Evolutionary conservation across 2,888 invertebrate genomes (phyloP).

Genomic region (Dendrolimus pini): DNA sequence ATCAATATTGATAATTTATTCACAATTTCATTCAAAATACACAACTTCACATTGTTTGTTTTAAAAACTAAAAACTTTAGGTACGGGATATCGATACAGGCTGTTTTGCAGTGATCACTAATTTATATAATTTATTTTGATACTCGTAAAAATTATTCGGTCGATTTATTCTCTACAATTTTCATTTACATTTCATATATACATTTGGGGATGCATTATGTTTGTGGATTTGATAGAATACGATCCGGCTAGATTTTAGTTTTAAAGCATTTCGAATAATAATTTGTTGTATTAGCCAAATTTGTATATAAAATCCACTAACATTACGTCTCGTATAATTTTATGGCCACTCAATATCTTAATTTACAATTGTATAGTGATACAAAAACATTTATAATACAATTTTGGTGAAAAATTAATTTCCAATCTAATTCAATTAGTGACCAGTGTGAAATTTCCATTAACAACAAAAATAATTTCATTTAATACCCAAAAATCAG

Average conservation of each 20-base stretch:
- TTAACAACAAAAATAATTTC: slow-evolving; percentile 15
- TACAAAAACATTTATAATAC: slow-evolving; percentile 45
- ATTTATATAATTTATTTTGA: slow-evolving; percentile 53
- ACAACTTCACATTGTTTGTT: slow-evolving; percentile 74
- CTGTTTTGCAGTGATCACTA: slow-evolving; percentile 61
- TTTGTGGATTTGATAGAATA: slow-evolving; percentile 27
- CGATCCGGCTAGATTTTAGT: background rate
- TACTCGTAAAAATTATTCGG: slow-evolving; percentile 40
- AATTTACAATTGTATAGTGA: slow-evolving; percentile 58
- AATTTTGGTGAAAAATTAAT: slow-evolving; percentile 30
- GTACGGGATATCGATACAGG: slow-evolving; percentile 68
- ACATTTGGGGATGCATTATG: slow-evolving; percentile 47
- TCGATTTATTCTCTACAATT: slow-evolving; percentile 47
- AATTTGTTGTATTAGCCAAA: slow-evolving; percentile 3
- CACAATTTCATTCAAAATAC: slow-evolving; percentile 77
- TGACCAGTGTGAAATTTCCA: slow-evolving; percentile 31
- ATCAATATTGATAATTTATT: slow-evolving; percentile 77
- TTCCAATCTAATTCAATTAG: slow-evolving; percentile 33
- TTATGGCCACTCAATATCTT: slow-evolving; percentile 71
- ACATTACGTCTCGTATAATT: slow-evolving; percentile 32
- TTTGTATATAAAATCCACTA: slow-evolving; percentile 27
- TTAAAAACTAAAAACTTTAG: slow-evolving; percentile 73
- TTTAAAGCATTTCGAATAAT: background rate
- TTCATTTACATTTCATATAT: slow-evolving; percentile 41
- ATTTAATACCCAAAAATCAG: slow-evolving; percentile 34